A percentile compares a stretch with the other conserved stretches of the same genome.
Evolutionary conservation across 2,888 invertebrate species (phyloP).

Genomic region (Candidula unifasciata): DNA sequence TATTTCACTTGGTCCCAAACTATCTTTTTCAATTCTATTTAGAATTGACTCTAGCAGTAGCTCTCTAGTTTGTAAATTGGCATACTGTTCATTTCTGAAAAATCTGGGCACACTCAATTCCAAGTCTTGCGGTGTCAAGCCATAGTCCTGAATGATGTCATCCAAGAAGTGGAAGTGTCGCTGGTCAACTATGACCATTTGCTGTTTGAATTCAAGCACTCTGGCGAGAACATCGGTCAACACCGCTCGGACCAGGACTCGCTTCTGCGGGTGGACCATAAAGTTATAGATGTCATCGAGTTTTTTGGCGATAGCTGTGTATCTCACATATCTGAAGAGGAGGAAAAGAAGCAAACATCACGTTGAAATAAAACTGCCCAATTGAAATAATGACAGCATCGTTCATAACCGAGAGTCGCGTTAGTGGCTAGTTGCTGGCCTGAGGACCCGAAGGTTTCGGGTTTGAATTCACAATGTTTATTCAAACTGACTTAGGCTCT

Average conservation of each 20-base stretch:
- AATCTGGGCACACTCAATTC: conserved; percentile 28
- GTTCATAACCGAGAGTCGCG: too few species aligned
- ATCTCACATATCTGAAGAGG: conserved; percentile 35
- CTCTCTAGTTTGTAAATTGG: conserved; percentile 11
- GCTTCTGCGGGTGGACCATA: conserved; percentile 45
- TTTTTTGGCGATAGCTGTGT: conserved; percentile 25
- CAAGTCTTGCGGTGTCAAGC: conserved; percentile 14
- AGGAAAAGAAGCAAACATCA: neutral
- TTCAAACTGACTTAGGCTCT: too few species aligned
- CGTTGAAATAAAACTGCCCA: neutral
- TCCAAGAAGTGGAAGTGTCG: conserved; percentile 44
- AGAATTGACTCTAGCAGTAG: conserved; percentile 28
- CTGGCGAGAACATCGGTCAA: conserved; percentile 14
- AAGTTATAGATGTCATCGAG: conserved; percentile 38
- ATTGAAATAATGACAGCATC: too few species aligned
- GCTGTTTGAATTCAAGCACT: conserved; percentile 41
- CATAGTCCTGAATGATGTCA: conserved; percentile 26
- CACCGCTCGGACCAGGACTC: conserved; percentile 14
- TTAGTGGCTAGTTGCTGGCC: too few species aligned
- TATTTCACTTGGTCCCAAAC: neutral
- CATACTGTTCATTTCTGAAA: conserved; percentile 2
- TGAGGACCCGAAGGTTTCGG: too few species aligned
- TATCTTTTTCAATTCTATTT: neutral
- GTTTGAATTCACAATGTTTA: too few species aligned
- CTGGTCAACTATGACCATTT: conserved; percentile 37